Conservation (phyloP, 1,140 invertebrate genomes). For the Rhopalosiphum padi region DNA sequence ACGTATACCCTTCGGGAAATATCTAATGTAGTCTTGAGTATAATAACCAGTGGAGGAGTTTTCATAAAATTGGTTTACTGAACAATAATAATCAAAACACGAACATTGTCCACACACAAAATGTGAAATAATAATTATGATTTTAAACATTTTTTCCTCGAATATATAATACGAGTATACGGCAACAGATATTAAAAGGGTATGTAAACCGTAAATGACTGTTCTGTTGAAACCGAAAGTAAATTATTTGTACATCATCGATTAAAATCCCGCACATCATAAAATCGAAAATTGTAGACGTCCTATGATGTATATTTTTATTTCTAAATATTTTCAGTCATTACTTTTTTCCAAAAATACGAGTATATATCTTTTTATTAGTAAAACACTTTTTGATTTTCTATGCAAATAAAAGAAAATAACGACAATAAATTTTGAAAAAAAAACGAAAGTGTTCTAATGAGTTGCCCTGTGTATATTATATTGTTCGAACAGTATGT, state of each 20-base stretch:
- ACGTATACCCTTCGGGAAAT: neutral
- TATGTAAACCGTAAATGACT: neutral
- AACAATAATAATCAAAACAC: neutral
- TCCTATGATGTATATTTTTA: neutral
- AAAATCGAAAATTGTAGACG: neutral
- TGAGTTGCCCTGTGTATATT: neutral
- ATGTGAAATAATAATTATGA: neutral
- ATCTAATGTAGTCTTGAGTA: neutral
- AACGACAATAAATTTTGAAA: neutral
- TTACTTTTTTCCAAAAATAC: neutral
- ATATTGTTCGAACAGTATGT: neutral
- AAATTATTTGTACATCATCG: neutral
- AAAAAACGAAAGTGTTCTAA: neutral
- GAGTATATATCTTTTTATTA: neutral
- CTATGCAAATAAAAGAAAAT: neutral
- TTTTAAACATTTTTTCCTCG: neutral
- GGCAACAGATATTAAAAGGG: neutral
- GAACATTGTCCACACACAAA: too few relatives aligned
- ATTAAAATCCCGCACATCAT: neutral
- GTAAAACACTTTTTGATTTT: too few relatives aligned
- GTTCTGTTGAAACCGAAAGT: neutral
- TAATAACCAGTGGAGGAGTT: neutral
- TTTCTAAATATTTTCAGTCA: neutral
- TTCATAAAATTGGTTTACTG: conserved; percentile 7
- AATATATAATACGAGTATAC: neutral